Conservation (phyloP, 2,888 invertebrate species). For the Nomada hirtipes region DNA sequence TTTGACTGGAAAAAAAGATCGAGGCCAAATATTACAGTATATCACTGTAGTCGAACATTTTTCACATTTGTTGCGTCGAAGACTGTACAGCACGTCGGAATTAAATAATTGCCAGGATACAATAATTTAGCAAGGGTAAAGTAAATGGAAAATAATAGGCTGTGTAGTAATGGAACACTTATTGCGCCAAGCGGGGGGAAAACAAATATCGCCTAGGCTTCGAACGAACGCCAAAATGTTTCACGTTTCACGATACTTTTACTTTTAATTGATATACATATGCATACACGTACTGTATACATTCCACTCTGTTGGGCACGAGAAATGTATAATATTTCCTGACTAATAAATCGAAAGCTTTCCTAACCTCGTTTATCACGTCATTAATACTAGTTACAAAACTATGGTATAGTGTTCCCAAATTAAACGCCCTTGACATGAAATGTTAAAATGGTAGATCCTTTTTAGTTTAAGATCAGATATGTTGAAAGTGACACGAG, state of each 20-base stretch:
- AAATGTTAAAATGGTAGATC: neutral
- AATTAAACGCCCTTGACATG: neutral
- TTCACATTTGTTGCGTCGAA: no score
- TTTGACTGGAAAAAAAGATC: slow-evolving; percentile 29
- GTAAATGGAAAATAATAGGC: neutral
- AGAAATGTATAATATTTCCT: slow-evolving; percentile 59
- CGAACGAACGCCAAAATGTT: slow-evolving; percentile 26
- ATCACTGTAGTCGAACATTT: neutral
- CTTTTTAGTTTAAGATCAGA: neutral
- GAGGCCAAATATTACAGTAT: neutral
- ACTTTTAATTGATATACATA: slow-evolving; percentile 50
- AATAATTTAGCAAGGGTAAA: neutral
- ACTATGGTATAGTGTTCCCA: slow-evolving; percentile 11
- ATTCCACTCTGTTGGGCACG: slow-evolving; percentile 61
- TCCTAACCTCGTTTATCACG: slow-evolving; percentile 57
- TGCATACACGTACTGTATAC: slow-evolving; percentile 39
- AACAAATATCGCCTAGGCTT: slow-evolving; percentile 20
- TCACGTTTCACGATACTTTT: slow-evolving; percentile 48
- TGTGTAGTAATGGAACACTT: neutral
- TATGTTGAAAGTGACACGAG: neutral
- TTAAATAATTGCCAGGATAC: neutral
- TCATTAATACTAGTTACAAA: slow-evolving; percentile 54
- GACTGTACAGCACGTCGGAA: neutral
- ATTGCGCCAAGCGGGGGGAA: neutral
- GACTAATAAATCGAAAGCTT: slow-evolving; percentile 46